These are phyloP conservation scores for Pyrgus malvae DNA, from an alignment of 2,888 invertebrate species.

Conservation along the genomic window DNA sequence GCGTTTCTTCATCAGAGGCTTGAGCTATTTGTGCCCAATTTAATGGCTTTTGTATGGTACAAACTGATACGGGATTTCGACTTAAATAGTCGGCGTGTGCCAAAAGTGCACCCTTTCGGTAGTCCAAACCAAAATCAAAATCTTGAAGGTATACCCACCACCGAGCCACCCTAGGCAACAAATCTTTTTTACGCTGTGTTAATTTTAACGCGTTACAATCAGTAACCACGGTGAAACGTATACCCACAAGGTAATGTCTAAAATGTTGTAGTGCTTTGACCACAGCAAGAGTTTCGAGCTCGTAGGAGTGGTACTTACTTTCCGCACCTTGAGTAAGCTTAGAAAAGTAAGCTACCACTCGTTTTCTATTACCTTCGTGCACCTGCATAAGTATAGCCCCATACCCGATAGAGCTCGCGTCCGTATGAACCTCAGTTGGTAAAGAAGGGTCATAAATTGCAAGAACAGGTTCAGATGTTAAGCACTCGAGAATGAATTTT, in stretches of 20 bases:
- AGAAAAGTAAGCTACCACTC: constrained; percentile 9
- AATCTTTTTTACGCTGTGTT: constrained; percentile 38
- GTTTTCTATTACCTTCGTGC: not conserved
- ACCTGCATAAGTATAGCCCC: not conserved
- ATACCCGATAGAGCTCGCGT: not conserved
- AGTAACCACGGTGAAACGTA: constrained; percentile 31
- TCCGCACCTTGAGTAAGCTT: constrained; percentile 30
- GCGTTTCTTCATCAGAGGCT: not conserved
- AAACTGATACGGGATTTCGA: not conserved
- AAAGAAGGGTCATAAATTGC: not conserved
- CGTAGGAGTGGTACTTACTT: constrained; percentile 29
- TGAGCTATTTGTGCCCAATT: constrained; percentile 32
- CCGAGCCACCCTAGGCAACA: constrained; percentile 40
- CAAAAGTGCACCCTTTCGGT: not conserved
- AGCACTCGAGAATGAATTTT: not conserved
- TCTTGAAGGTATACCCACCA: constrained; percentile 44
- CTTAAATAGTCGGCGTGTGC: not conserved
- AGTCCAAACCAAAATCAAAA: constrained; percentile 5
- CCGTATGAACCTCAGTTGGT: not conserved
- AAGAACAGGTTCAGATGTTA: not conserved
- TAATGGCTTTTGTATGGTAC: not conserved
- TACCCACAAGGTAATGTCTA: constrained; percentile 30
- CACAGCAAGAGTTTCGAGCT: constrained; percentile 31
- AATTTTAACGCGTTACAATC: constrained; percentile 43
- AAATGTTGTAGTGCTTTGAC: constrained; percentile 31